Evolutionary conservation across 2,113 vertebrate genomes (phyloP).

Genomic region (Siniperca knerii): DNA sequence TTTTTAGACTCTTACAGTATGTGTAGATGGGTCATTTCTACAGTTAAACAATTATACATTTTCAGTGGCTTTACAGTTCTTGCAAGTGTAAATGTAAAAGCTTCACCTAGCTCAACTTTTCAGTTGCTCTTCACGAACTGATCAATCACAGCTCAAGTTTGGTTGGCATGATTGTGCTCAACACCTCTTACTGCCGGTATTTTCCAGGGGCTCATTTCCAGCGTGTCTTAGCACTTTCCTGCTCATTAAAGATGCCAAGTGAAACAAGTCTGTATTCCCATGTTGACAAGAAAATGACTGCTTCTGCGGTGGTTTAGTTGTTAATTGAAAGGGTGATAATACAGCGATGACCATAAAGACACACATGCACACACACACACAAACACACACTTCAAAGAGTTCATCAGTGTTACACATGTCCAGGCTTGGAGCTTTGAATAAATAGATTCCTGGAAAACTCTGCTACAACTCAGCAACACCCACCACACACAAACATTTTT

Average conservation of each 20-base stretch:
- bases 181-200: not conserved
- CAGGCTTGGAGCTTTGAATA: slow-evolving; percentile 36
- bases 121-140: not conserved
- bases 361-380: not conserved
- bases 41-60: not conserved
- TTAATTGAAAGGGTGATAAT: slow-evolving; percentile 42
- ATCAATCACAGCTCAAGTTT: not conserved
- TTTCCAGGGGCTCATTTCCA: slow-evolving; percentile 20
- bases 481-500: slow-evolving; percentile 39
- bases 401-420: slow-evolving; percentile 33
- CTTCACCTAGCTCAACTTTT: not conserved
- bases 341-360: not conserved
- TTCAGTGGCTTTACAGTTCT: not conserved
- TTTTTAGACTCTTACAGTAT: not conserved
- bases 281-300: slow-evolving; percentile 41
- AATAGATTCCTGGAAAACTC: slow-evolving; percentile 33
- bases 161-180: not conserved
- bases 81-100: not conserved
- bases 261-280: slow-evolving; percentile 1
- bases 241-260: slow-evolving; percentile 28
- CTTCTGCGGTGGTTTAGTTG: slow-evolving; percentile 1
- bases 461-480: slow-evolving; percentile 23
- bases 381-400: not conserved
- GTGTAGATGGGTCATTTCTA: not conserved
- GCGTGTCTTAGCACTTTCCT: not conserved